phyloP scores from a whole-genome alignment of 2,888 invertebrate genomes.

The Dynastes grantii region DNA sequence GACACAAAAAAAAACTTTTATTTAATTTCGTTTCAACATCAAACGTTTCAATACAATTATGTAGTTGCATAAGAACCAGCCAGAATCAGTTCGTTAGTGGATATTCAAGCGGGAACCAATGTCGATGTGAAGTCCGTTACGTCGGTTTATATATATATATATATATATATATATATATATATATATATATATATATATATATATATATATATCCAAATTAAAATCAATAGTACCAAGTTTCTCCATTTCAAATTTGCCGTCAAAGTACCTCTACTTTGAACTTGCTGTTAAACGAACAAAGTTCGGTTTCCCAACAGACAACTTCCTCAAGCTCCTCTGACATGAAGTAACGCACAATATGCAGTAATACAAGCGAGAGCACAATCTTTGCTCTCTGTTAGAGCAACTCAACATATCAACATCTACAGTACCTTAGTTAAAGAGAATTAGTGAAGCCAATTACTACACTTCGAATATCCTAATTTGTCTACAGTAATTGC shows the following conservation, averaged over 20 bases:
- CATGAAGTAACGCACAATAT: neutral
- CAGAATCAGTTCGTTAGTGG: conserved; percentile 3
- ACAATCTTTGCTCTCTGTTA: too few species aligned
- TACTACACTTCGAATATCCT: too few species aligned
- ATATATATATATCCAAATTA: conserved; percentile 3
- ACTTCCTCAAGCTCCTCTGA: neutral
- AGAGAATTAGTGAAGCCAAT: too few species aligned
- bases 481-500: too few species aligned
- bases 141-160: neutral
- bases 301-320: neutral
- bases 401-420: too few species aligned
- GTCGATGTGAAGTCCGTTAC: neutral
- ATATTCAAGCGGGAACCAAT: neutral
- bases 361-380: neutral
- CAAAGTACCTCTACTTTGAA: conserved; percentile 27
- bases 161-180: neutral
- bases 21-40: conserved; percentile 11
- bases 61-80: neutral
- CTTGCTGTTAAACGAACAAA: neutral
- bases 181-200: neutral
- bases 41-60: conserved; percentile 30
- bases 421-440: too few species aligned
- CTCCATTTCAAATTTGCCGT: conserved; percentile 26
- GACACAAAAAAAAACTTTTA: conserved; percentile 11
- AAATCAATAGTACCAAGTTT: conserved; percentile 24